Percentiles rank a stretch among this genome's conserved stretches.
These are phyloP conservation scores for Melanotaenia duboulayi DNA, from an alignment of 2,113 vertebrate genomes.

Conservation along the genomic window DNA sequence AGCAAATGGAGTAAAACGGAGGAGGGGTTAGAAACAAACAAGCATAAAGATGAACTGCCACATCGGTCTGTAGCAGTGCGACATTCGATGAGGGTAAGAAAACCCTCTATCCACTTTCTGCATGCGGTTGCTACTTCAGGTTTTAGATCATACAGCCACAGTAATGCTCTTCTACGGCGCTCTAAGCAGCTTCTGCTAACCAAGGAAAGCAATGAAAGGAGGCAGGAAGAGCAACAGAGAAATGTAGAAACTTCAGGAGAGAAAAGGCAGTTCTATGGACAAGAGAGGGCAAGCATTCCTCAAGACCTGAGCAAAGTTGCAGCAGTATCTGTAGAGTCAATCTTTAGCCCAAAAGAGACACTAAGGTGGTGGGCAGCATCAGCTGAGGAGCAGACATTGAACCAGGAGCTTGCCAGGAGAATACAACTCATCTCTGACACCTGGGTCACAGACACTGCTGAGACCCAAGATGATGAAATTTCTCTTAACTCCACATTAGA, in stretches of 20 bases:
- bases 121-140: conserved; percentile 88
- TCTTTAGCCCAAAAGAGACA: conserved; percentile 85
- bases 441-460: conserved; percentile 87
- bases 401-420: conserved; percentile 88
- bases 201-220: conserved; percentile 83
- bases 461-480: conserved; percentile 73
- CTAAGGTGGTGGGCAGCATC: conserved; percentile 93
- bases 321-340: conserved; percentile 85
- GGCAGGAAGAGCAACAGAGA: conserved; percentile 72
- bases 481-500: conserved; percentile 42
- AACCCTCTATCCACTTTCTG: conserved; percentile 88
- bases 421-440: conserved; percentile 90
- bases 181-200: conserved; percentile 88
- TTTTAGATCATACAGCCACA: conserved; percentile 86
- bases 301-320: conserved; percentile 75
- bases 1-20: conserved; percentile 36
- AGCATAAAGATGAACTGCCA: conserved; percentile 16
- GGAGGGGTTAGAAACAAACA: conserved; percentile 20
- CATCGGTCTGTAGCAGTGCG: conserved; percentile 77
- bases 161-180: conserved; percentile 87
- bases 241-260: conserved; percentile 30
- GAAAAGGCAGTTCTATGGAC: conserved; percentile 25
- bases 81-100: conserved; percentile 89
- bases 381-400: conserved; percentile 85
- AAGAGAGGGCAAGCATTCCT: conserved; percentile 25